A percentile compares a stretch with the other conserved stretches of the same genome.
phyloP scores from a whole-genome alignment of 2,797 vertebrate species.

The Paguma larvata region DNA sequence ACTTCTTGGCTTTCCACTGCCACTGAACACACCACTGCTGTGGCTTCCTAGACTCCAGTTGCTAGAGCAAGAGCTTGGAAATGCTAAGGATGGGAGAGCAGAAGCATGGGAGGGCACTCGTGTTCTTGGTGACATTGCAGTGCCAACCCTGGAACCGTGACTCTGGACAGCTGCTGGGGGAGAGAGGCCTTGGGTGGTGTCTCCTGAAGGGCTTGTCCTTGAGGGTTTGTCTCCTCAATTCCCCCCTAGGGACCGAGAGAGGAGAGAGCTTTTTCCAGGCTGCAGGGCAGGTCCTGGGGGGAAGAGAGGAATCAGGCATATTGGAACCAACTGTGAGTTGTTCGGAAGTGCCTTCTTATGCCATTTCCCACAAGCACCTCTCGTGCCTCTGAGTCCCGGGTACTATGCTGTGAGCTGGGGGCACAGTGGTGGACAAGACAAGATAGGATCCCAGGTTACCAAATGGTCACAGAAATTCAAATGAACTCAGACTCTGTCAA shows the following conservation, averaged over 20 bases:
- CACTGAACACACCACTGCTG: too few relatives aligned
- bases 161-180: neutral
- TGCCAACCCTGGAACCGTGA: neutral
- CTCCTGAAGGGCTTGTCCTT: neutral
- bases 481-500: neutral
- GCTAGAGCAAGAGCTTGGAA: neutral
- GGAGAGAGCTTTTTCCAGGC: neutral
- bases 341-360: neutral
- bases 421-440: neutral
- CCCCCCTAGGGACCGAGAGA: neutral
- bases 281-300: neutral
- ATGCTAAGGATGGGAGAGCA: neutral
- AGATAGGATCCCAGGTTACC: neutral
- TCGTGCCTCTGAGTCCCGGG: neutral
- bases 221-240: neutral
- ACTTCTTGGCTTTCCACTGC: neutral
- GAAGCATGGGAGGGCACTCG: neutral
- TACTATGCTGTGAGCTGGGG: too few relatives aligned
- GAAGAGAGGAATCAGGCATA: neutral
- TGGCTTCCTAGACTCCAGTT: neutral
- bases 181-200: neutral
- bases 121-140: neutral
- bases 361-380: neutral
- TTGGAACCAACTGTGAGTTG: neutral
- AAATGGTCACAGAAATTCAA: neutral